Evolutionary conservation across 2,113 vertebrate genomes (phyloP).

Genomic region (Hydrolagus affinis): DNA sequence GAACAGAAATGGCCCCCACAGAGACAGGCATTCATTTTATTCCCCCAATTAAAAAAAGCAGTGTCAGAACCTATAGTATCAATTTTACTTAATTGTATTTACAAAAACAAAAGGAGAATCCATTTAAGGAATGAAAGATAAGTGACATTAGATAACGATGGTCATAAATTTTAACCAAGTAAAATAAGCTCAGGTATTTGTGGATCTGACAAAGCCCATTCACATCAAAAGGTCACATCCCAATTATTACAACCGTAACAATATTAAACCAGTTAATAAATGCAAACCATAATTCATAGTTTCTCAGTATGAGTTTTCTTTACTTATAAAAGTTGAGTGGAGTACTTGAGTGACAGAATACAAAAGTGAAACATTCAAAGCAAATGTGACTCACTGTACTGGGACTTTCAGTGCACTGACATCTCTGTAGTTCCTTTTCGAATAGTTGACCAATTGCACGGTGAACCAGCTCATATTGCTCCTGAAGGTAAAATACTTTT

Average conservation of each 20-base stretch:
- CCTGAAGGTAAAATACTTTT: slow-evolving; percentile 49
- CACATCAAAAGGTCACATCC: no score
- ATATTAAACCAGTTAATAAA: background rate
- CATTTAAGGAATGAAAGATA: no score
- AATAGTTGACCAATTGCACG: slow-evolving; percentile 90
- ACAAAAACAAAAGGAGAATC: background rate
- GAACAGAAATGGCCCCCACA: slow-evolving; percentile 42
- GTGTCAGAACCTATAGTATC: background rate
- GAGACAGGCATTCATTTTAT: background rate
- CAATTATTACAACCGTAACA: no score
- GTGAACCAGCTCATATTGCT: slow-evolving; percentile 95
- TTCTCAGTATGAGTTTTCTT: no score
- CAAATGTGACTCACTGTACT: background rate
- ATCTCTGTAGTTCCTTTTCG: slow-evolving; percentile 78
- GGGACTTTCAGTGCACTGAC: slow-evolving; percentile 61
- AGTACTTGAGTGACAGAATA: background rate
- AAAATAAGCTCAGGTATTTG: no score
- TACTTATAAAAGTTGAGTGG: background rate
- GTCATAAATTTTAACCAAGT: no score
- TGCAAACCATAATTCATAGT: no score
- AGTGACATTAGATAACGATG: no score
- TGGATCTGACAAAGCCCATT: no score
- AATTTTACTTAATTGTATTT: no score
- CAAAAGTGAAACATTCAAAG: background rate
- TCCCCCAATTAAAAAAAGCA: no score